Conservation (phyloP, 37 sponge, comb jelly and placozoan species). For the Diacarnus erythraeanus region DNA sequence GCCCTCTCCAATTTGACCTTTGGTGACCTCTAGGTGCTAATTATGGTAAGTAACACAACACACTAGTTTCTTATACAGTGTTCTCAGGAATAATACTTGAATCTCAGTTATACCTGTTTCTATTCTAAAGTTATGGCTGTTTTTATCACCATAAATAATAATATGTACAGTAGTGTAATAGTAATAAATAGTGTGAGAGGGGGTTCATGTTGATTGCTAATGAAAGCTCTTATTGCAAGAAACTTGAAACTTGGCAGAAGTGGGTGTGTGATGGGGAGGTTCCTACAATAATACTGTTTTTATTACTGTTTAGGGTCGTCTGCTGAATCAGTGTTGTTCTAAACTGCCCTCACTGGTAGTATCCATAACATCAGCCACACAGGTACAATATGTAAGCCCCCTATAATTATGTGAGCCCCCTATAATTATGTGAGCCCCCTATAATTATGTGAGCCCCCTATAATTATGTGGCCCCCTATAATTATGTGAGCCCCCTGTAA, state of each 20-base stretch:
- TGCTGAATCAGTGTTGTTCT: conserved; percentile 74
- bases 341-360: conserved; percentile 82
- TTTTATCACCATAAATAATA: conserved; percentile 85
- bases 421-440: no score
- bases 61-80: no score
- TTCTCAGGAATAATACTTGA: no score
- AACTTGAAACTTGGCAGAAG: conserved; percentile 80
- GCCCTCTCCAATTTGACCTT: no score
- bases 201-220: conserved; percentile 48
- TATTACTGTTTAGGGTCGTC: conserved; percentile 59
- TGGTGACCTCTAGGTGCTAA: no score
- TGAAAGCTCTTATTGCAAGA: conserved; percentile 64
- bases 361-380: conserved; percentile 81
- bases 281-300: background rate
- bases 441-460: no score
- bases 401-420: no score
- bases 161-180: conserved; percentile 81
- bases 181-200: conserved; percentile 63
- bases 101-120: no score
- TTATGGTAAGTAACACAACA: no score
- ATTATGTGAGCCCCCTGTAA: no score
- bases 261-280: conserved; percentile 2
- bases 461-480: no score
- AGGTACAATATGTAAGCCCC: conserved; percentile 62
- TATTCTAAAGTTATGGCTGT: no score